phyloP scores from a whole-genome alignment of 2,888 invertebrate species.

The Eristalis intricaria region DNA sequence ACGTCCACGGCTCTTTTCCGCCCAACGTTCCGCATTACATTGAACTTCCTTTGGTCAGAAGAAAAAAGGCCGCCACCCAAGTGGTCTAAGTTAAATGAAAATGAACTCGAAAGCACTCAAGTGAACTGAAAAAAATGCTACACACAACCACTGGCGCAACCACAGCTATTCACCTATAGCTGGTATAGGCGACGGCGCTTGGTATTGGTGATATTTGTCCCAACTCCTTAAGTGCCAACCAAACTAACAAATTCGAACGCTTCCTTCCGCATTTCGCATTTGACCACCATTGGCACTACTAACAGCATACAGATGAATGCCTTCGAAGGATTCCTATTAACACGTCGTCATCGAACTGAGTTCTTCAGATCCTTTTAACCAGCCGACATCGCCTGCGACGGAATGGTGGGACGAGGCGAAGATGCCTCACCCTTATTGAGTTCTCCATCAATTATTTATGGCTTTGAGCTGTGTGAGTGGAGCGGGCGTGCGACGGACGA shows the following conservation, averaged over 20 bases:
- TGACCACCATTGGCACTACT: slow-evolving; percentile 55
- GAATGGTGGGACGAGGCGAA: background rate
- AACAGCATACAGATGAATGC: slow-evolving; percentile 68
- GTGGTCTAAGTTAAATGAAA: slow-evolving; percentile 69
- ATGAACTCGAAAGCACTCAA: slow-evolving; percentile 67
- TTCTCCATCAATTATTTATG: slow-evolving; percentile 70
- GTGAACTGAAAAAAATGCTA: slow-evolving; percentile 66
- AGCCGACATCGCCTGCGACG: background rate
- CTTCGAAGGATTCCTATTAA: slow-evolving; percentile 65
- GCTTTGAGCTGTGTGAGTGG: slow-evolving; percentile 34
- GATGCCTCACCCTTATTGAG: slow-evolving; percentile 31
- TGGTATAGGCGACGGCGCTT: background rate
- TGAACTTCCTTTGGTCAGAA: slow-evolving; percentile 19
- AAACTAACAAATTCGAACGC: slow-evolving; percentile 70
- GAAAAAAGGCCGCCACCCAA: slow-evolving; percentile 18
- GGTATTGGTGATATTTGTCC: slow-evolving; percentile 62
- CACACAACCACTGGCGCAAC: background rate
- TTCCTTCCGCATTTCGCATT: slow-evolving; percentile 57
- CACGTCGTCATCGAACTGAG: slow-evolving; percentile 69
- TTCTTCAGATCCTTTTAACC: slow-evolving; percentile 71
- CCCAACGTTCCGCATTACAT: slow-evolving; percentile 21
- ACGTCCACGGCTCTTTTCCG: slow-evolving; percentile 19
- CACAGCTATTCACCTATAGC: background rate
- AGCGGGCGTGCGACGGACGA: background rate
- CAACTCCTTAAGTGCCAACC: slow-evolving; percentile 64